Evolutionary conservation across 2,797 vertebrate species (phyloP).

Genomic region (Diplodus puntazzo): DNA sequence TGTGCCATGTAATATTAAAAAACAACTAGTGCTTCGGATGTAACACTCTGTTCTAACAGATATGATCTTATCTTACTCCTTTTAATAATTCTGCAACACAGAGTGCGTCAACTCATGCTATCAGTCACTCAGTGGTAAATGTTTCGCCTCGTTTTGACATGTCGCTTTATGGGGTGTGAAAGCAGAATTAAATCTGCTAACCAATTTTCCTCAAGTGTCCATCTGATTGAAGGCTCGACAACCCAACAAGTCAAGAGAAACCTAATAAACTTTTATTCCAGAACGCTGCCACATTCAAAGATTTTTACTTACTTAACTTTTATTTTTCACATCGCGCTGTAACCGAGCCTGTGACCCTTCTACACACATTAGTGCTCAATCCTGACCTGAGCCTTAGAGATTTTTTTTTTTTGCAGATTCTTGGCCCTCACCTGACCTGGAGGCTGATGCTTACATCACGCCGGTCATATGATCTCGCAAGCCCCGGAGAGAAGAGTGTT

Average conservation of each 20-base stretch:
- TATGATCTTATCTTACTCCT: neutral
- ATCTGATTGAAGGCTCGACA: neutral
- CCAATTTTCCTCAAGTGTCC: neutral
- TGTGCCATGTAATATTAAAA: neutral
- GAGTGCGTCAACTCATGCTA: neutral
- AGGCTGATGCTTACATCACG: slow-evolving; percentile 51
- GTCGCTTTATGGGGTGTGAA: neutral
- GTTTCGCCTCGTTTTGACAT: neutral
- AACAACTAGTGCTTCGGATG: too few species aligned
- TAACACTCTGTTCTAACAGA: neutral
- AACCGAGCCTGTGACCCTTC: neutral
- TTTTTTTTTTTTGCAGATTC: slow-evolving; percentile 18
- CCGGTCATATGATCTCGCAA: slow-evolving; percentile 59
- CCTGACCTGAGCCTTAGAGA: slow-evolving; percentile 34
- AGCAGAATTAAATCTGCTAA: neutral
- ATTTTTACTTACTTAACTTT: neutral
- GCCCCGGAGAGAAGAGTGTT: slow-evolving; percentile 9
- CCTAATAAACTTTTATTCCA: neutral
- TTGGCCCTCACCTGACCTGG: slow-evolving; percentile 46
- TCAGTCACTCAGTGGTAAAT: neutral
- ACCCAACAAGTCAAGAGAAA: too few species aligned
- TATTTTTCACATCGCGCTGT: slow-evolving; percentile 3
- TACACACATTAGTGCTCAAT: neutral
- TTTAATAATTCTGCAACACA: too few species aligned
- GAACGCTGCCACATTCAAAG: neutral